Evolutionary conservation across 2,888 invertebrate species (phyloP), one percentile per base, ranked within the genome.

Genomic region (Rapana venosa): DNA sequence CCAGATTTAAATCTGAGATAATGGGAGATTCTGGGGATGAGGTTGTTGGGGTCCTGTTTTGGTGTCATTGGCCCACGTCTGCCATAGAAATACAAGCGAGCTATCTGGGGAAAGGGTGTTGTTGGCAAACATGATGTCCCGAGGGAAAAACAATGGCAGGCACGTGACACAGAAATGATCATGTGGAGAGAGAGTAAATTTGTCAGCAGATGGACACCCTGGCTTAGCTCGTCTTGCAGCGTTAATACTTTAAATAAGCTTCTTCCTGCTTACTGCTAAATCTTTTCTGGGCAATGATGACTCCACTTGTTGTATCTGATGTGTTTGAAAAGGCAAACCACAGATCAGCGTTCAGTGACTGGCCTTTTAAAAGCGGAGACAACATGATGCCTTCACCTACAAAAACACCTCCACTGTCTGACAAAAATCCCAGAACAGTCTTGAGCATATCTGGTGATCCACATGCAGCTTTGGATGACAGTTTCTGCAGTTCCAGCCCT

Each of bases 341-440:
- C 6, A 35, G 35, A 35, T 17, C 35, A 13, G 84, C 26, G 56
- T 26, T 47, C 6, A 26, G 22, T 56, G 84, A 6, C 26, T 1
- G n/a, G 32, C 61, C 47, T 30, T 47, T 36, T 1, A 85, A 88
- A 22, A 66, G 13, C 20, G 77, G 87, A 17, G 85, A 17, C 35
- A 90, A 17, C 13, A 90, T 26, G 26, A 87, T 61, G 47, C 35
- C 17, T 47, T 90, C 87, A 20, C 88, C 88, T 0, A 90, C 11
- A 70, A 66, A 90, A 30, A 90, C 58, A 17, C 90, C 90, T 15
- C 90, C 90, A 22, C 88, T 20, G 32, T 32, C 8, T n/a, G 84
- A 20, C 61, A 90, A 35, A 17, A 83, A 36, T 11, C 32, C 56
- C 1, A 90, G 61, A n/a, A 56, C 88, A 5, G 83, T 20, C 26